Conservation (phyloP, 2,797 vertebrate genomes). For the Ibycter americanus region DNA sequence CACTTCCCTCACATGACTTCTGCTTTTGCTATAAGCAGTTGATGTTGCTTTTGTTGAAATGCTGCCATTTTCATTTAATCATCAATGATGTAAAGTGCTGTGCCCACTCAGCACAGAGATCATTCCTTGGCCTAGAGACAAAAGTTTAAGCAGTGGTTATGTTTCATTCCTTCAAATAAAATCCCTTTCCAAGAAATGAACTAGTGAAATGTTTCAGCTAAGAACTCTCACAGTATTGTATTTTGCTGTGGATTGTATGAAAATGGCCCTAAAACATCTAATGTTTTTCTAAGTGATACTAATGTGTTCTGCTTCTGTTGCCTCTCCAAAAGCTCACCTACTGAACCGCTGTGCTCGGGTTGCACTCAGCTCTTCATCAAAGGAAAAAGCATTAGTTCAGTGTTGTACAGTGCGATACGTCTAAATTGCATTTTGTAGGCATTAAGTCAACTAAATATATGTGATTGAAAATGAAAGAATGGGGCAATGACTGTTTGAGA, state of each 20-base stretch:
- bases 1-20: background rate
- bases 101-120: background rate
- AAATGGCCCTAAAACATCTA: background rate
- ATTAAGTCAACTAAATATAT: background rate
- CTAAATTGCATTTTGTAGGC: background rate
- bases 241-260: background rate
- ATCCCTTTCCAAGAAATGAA: background rate
- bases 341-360: background rate
- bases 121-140: constrained; percentile 26
- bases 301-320: background rate
- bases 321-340: background rate
- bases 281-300: background rate
- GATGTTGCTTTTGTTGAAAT: background rate
- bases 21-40: background rate
- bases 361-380: background rate
- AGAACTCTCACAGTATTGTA: background rate
- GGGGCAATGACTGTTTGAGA: background rate
- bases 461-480: background rate
- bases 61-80: constrained; percentile 27
- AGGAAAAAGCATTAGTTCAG: background rate
- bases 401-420: background rate
- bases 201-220: background rate
- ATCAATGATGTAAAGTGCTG: background rate
- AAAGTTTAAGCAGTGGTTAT: background rate
- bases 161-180: constrained; percentile 27